phyloP scores from a whole-genome alignment of 2,888 invertebrate species.

The Saturnia japonica region DNA sequence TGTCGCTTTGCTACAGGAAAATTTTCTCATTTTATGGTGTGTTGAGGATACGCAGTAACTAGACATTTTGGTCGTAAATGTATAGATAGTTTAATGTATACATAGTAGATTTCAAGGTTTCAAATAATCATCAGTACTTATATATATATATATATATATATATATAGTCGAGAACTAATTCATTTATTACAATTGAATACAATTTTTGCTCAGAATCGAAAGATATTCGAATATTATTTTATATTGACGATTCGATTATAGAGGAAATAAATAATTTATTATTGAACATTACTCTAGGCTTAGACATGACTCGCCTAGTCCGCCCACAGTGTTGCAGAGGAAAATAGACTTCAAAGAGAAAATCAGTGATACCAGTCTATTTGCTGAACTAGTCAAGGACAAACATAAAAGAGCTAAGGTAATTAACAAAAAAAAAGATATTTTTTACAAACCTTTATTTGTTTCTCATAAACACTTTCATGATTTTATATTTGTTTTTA shows the following conservation, averaged over 20 bases:
- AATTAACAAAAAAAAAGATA: neutral
- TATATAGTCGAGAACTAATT: too few species aligned
- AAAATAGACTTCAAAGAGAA: slow-evolving; percentile 88
- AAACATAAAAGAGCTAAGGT: slow-evolving; percentile 91
- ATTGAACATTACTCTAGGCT: slow-evolving; percentile 33
- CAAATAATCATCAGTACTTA: too few species aligned
- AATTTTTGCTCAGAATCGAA: neutral
- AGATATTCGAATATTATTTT: neutral
- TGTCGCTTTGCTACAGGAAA: too few species aligned
- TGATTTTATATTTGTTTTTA: too few species aligned
- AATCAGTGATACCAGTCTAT: slow-evolving; percentile 93
- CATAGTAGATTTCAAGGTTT: too few species aligned
- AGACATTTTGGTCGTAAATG: too few species aligned
- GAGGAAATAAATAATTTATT: neutral
- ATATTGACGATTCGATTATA: neutral
- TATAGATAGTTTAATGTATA: too few species aligned
- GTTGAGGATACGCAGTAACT: too few species aligned
- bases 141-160: too few species aligned
- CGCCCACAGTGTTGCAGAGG: slow-evolving; percentile 68
- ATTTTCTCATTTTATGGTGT: too few species aligned
- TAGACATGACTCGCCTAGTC: slow-evolving; percentile 69
- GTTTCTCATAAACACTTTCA: neutral
- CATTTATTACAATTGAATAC: too few species aligned
- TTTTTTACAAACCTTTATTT: neutral
- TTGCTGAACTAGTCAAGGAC: slow-evolving; percentile 94